A percentile compares a stretch with the other conserved stretches of the same genome.
Evolutionary conservation across 1,140 invertebrate genomes (phyloP).

Genomic region (Atta cephalotes): DNA sequence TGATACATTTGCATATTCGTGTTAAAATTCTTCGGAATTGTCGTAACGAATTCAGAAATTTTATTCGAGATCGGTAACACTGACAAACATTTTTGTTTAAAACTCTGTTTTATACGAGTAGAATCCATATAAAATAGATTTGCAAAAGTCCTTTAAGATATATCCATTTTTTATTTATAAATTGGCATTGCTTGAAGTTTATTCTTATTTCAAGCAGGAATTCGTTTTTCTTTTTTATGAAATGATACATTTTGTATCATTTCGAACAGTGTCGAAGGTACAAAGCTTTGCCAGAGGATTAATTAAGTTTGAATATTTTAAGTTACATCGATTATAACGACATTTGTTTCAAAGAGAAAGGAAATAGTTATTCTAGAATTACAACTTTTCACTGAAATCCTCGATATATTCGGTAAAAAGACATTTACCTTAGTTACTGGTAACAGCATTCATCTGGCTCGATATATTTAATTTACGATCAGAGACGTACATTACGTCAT

Average conservation of each 20-base stretch:
- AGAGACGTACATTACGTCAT: conserved; percentile 37
- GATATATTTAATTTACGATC: conserved; percentile 40
- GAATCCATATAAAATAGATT: not conserved
- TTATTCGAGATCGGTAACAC: conserved; percentile 22
- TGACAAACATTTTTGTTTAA: not conserved
- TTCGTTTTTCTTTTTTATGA: not conserved
- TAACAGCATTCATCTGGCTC: not conserved
- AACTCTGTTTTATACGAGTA: not conserved
- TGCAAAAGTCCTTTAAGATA: not conserved
- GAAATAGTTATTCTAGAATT: conserved; percentile 13
- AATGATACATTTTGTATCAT: not conserved
- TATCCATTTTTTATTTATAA: conserved; percentile 1
- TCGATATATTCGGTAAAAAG: conserved; percentile 4
- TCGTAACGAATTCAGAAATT: conserved; percentile 14
- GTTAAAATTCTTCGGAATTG: conserved; percentile 16
- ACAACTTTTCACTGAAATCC: not conserved
- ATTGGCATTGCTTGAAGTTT: not conserved
- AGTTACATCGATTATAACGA: conserved; percentile 32
- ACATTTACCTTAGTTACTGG: not conserved
- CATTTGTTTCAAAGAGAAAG: not conserved
- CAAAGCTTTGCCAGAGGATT: not conserved
- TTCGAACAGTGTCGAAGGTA: not conserved
- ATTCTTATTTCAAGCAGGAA: not conserved
- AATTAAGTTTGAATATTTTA: conserved; percentile 38
- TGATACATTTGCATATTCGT: conserved; percentile 36